phyloP scores from a whole-genome alignment of 2,888 invertebrate genomes.

The Coecobrya sp. region DNA sequence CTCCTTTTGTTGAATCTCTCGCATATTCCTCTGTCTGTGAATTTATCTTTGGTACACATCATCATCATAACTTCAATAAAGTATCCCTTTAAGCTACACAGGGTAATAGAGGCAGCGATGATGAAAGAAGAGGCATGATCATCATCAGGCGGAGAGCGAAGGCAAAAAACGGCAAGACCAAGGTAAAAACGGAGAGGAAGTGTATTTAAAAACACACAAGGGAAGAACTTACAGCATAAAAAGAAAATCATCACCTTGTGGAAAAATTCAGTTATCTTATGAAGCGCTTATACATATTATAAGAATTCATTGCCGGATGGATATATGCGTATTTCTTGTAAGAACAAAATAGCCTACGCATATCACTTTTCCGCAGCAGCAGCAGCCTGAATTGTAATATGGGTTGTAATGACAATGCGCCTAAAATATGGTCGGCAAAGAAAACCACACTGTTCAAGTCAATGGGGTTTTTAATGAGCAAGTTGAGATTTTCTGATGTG shows the following conservation, averaged over 20 bases:
- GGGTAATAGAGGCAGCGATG: background rate
- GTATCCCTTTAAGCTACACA: conserved; percentile 74
- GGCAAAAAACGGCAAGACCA: conserved; percentile 29
- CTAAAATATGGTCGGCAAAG: conserved; percentile 31
- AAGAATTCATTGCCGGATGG: background rate
- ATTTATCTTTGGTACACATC: conserved; percentile 67
- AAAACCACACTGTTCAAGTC: conserved; percentile 61
- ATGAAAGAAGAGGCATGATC: conserved; percentile 22
- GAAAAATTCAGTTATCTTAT: conserved; percentile 23
- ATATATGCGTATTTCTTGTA: background rate
- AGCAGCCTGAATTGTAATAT: background rate
- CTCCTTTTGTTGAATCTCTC: conserved; percentile 33
- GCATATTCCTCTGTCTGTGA: conserved; percentile 26
- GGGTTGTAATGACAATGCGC: conserved; percentile 25
- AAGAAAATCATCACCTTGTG: conserved; percentile 20
- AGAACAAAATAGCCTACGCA: background rate
- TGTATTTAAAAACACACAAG: conserved; percentile 48
- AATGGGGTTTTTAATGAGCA: conserved; percentile 83
- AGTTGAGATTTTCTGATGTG: conserved; percentile 76
- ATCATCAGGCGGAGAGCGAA: background rate
- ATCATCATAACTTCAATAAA: conserved; percentile 68
- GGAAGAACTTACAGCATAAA: conserved; percentile 12
- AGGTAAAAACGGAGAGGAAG: conserved; percentile 41
- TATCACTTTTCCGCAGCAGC: background rate
- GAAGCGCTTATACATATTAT: background rate